Evolutionary conservation across 2,888 invertebrate genomes (phyloP).

Genomic region (Amphipoea oculea): DNA sequence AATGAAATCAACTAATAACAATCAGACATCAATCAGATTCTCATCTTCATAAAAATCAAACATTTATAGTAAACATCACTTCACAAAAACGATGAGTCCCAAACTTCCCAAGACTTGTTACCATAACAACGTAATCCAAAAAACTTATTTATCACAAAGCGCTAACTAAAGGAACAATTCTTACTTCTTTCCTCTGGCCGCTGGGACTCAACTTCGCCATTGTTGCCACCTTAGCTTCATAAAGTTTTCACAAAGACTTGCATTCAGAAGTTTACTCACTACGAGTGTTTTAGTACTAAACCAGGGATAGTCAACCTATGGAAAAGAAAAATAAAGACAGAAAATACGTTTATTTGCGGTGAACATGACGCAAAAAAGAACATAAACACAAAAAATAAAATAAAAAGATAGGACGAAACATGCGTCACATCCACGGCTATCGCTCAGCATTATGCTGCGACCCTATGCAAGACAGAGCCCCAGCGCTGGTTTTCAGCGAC

Average conservation of each 20-base stretch:
- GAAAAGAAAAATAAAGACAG: not conserved
- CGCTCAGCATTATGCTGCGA: too few species aligned
- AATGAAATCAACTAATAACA: not conserved
- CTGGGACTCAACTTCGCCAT: constrained; percentile 54
- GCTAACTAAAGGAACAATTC: constrained; percentile 49
- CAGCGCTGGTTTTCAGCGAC: too few species aligned
- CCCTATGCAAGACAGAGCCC: too few species aligned
- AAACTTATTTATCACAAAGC: constrained; percentile 46
- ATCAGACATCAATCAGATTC: not conserved
- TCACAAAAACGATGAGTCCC: not conserved
- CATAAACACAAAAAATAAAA: too few species aligned
- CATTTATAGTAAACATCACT: not conserved
- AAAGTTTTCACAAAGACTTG: constrained; percentile 61
- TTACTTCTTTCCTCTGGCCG: constrained; percentile 33
- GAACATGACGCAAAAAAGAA: too few species aligned
- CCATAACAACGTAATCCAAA: constrained; percentile 37
- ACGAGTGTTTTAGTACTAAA: constrained; percentile 41
- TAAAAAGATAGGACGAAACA: too few species aligned
- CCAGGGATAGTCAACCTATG: constrained; percentile 13
- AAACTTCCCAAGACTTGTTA: constrained; percentile 21
- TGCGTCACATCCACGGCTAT: too few species aligned
- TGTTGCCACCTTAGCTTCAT: constrained; percentile 55
- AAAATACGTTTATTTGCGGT: not conserved
- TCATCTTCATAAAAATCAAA: not conserved
- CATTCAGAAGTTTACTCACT: constrained; percentile 58